Evolutionary conservation across 1,140 invertebrate genomes (phyloP), one percentile per base, ranked within the genome.

Genomic region (Lasioglossum baleicum): DNA sequence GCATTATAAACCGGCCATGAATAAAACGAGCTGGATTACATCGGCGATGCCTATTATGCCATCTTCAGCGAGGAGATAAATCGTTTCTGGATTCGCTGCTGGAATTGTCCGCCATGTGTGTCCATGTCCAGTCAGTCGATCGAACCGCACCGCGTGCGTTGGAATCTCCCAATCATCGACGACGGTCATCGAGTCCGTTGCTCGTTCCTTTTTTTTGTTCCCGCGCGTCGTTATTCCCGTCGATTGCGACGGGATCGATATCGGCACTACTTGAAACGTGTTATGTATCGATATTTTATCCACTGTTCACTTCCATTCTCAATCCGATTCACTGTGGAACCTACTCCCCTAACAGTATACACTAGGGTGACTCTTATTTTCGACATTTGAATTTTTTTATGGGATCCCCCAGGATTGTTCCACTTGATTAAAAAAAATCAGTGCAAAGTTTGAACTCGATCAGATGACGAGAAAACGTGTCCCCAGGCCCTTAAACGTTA

Each of bases 51-150:
- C 42, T 63, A 73, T 73, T 73, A 73, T n/a, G 61, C 44, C 26
- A 15, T 74, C 61, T 74, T 74, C 11, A 44, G 61, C 64, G 22
- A 71, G 53, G 61, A 53, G 61, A 74, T 65, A 74, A 74, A 74
- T 74, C 44, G 72, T 64, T 64, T 64, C 44, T 74, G 11, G 44
- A 61, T 53, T 53, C 44, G 61, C 48, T 35, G 31, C n/a, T 74
- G 71, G 60, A 63, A 73, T 31, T 51, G 71, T 63, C 44, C 71
- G 42, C 17, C 58, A 64, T 31, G 60, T 73, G 71, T 64, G 60
- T 73, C n/a, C 22, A 64, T 64, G 60, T 73, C n/a, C 22, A 64
- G 42, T 7, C n/a, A 26, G 63, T 7, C 31, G 44, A 64, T 73
- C 61, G 72, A 40, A 74, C 35, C 42, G 17, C 20, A 4, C 20